Evolutionary conservation across 2,797 vertebrate genomes (phyloP).

Genomic region (Chelonia mydas): DNA sequence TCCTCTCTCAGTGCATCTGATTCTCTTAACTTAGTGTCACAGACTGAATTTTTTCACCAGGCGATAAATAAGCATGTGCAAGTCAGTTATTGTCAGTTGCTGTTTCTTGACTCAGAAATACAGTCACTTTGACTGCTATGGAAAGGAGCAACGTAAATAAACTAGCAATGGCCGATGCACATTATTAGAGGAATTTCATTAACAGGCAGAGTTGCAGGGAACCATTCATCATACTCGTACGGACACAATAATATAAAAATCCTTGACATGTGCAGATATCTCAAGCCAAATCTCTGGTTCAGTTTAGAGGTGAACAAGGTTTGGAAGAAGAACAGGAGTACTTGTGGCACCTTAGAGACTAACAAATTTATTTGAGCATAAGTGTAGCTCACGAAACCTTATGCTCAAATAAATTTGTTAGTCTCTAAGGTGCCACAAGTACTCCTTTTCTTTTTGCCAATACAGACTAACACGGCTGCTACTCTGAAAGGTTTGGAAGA

Average conservation of each 20-base stretch:
- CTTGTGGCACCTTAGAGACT: no score
- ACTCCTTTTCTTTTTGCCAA: no score
- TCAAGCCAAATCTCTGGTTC: conserved; percentile 36
- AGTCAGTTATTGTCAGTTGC: neutral
- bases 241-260: neutral
- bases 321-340: neutral
- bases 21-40: neutral
- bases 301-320: neutral
- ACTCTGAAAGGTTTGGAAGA: neutral
- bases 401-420: no score
- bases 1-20: neutral
- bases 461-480: no score
- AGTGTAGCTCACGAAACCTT: no score
- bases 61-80: neutral
- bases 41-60: neutral
- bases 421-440: no score
- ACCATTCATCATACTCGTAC: neutral
- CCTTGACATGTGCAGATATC: neutral
- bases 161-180: neutral
- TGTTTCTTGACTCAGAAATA: neutral
- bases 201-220: neutral
- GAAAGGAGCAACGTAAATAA: neutral
- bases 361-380: no score
- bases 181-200: neutral
- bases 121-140: neutral